Conservation (phyloP, 2,797 vertebrate species). For the Notolabrus celidotus region DNA sequence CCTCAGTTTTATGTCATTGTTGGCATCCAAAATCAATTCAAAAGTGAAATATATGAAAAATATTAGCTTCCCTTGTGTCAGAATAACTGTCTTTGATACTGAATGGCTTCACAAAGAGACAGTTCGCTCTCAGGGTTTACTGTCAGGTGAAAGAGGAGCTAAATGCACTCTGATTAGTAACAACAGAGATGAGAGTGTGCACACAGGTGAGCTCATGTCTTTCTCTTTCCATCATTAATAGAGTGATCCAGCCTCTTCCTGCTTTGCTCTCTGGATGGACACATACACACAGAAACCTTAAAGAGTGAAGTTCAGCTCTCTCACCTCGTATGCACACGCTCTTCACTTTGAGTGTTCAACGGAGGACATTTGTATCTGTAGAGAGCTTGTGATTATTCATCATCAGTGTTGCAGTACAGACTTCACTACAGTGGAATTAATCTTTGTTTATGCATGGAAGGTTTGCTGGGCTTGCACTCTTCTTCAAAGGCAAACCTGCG, state of each 20-base stretch:
- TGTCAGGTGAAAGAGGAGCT: slow-evolving; percentile 16
- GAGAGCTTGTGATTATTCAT: slow-evolving; percentile 41
- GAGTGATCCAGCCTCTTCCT: slow-evolving; percentile 32
- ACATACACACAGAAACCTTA: slow-evolving; percentile 23
- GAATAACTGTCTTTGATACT: too few species aligned
- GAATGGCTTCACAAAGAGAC: too few species aligned
- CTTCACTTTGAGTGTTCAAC: slow-evolving; percentile 25
- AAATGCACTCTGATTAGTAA: slow-evolving; percentile 7
- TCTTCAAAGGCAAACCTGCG: slow-evolving; percentile 21
- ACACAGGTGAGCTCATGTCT: slow-evolving; percentile 41
- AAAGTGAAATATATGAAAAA: too few species aligned
- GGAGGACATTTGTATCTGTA: slow-evolving; percentile 18
- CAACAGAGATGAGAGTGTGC: slow-evolving; percentile 2
- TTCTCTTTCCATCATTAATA: slow-evolving; percentile 33
- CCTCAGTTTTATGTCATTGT: too few species aligned
- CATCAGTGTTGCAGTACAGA: slow-evolving; percentile 27
- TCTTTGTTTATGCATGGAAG: slow-evolving; percentile 28
- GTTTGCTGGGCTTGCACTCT: slow-evolving; percentile 45
- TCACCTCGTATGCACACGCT: slow-evolving; percentile 12
- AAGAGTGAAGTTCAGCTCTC: slow-evolving; percentile 1
- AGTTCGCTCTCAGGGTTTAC: slow-evolving; percentile 4
- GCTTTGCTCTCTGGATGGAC: slow-evolving; percentile 26
- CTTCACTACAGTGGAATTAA: slow-evolving; percentile 26
- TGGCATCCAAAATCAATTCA: too few species aligned
- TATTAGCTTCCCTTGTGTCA: too few species aligned